Percentiles rank a stretch among this genome's conserved stretches.
Evolutionary conservation across 1,140 invertebrate genomes (phyloP).

Genomic region (Heliconius eleuchia): DNA sequence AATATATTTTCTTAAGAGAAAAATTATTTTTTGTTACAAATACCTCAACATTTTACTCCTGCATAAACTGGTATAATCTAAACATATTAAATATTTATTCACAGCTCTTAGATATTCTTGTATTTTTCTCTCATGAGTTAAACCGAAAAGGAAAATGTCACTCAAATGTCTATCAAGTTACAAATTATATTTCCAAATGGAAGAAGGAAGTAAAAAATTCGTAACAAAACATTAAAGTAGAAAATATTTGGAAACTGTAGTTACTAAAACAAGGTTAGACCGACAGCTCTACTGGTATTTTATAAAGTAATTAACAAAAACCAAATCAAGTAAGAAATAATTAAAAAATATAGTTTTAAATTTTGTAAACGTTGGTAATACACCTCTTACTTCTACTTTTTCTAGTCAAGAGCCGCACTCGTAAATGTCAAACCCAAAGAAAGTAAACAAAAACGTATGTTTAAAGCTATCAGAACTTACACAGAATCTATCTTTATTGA

Average conservation of each 20-base stretch:
- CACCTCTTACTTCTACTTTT: not conserved
- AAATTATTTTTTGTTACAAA: not conserved
- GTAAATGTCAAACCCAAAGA: not conserved
- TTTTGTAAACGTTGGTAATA: too few species aligned
- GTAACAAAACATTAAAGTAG: not conserved
- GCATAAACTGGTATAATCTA: constrained; percentile 19
- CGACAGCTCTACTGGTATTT: not conserved
- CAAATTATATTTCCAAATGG: constrained; percentile 34
- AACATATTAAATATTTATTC: constrained; percentile 27
- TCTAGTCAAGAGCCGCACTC: too few species aligned
- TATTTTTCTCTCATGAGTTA: constrained; percentile 21
- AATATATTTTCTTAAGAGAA: too few species aligned
- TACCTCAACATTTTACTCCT: not conserved
- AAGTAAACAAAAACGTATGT: not conserved
- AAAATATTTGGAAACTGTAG: not conserved
- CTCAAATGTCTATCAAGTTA: constrained; percentile 33
- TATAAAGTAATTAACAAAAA: not conserved
- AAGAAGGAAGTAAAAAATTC: constrained; percentile 12
- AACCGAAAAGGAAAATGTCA: constrained; percentile 21
- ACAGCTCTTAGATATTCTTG: constrained; percentile 15
- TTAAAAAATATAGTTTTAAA: not conserved
- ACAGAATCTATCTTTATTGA: constrained; percentile 12
- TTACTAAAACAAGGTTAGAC: not conserved
- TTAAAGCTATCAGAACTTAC: not conserved
- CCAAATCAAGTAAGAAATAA: not conserved